phyloP scores from a whole-genome alignment of 2,797 vertebrate genomes.

The Miichthys miiuy region DNA sequence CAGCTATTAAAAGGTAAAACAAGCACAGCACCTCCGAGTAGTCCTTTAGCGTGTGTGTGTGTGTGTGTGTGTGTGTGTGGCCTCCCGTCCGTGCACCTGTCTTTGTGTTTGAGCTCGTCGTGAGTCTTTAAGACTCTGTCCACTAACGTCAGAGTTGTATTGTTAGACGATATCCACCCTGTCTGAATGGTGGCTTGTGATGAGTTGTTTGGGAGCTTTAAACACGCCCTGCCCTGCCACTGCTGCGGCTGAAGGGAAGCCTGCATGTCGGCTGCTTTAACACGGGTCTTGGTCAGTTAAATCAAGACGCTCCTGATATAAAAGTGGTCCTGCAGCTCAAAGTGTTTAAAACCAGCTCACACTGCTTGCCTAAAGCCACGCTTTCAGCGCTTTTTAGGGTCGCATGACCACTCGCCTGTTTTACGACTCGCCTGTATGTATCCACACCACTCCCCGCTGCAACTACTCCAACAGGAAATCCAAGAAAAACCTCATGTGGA shows the following conservation, averaged over 20 bases:
- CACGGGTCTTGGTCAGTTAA: background rate
- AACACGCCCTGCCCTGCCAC: conserved; percentile 47
- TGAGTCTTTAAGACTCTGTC: background rate
- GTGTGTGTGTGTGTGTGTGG: background rate
- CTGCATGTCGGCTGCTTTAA: background rate
- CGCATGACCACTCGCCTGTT: conserved; percentile 5
- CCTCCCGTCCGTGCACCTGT: background rate
- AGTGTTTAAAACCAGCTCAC: background rate
- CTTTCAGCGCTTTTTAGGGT: background rate
- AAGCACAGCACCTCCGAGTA: background rate
- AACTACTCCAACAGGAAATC: conserved; percentile 5
- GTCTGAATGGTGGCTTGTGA: conserved; percentile 3
- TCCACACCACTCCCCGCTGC: conserved; percentile 31
- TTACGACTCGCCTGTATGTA: conserved; percentile 5
- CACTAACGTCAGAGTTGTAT: background rate
- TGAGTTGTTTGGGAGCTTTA: conserved; percentile 35
- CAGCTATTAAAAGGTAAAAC: conserved; percentile 1
- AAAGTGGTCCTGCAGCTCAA: background rate
- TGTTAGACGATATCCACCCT: background rate
- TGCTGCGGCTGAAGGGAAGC: background rate
- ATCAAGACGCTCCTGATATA: background rate
- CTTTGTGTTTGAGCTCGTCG: conserved; percentile 9
- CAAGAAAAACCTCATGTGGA: background rate
- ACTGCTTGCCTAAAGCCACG: background rate
- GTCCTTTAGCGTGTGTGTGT: background rate